A percentile compares a stretch with the other conserved stretches of the same genome.
Conservation (phyloP, 2,888 invertebrate genomes). For the Synergus gifuensis region DNA sequence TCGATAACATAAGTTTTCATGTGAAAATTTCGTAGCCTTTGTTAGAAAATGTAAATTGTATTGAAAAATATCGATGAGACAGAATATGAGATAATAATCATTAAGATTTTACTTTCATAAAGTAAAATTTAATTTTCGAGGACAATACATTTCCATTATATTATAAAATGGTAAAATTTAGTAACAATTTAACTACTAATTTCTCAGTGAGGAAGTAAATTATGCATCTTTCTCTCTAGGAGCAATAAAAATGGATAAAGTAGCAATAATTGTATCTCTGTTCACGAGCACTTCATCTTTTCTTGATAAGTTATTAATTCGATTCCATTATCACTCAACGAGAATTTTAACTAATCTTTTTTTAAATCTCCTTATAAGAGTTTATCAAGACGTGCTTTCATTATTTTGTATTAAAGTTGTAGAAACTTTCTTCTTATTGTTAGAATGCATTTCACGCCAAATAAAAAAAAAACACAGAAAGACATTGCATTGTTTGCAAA, state of each 20-base stretch:
- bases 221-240: not conserved
- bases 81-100: too few species aligned
- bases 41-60: not conserved
- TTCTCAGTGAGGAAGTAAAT: not conserved
- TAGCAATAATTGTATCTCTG: not conserved
- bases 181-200: not conserved
- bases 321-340: constrained; percentile 14
- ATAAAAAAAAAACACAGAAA: too few species aligned
- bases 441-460: too few species aligned
- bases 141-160: too few species aligned
- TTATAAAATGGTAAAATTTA: not conserved
- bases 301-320: not conserved
- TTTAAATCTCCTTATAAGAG: not conserved
- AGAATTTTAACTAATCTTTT: not conserved
- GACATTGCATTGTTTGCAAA: too few species aligned
- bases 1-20: constrained; percentile 4
- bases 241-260: not conserved
- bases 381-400: not conserved
- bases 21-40: not conserved
- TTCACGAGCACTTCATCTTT: constrained; percentile 1
- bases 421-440: not conserved
- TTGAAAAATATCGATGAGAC: too few species aligned
- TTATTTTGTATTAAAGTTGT: not conserved
- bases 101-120: not conserved
- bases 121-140: not conserved